These are phyloP conservation scores for Ridgeia piscesae DNA, from an alignment of 1,140 invertebrate genomes.

Conservation along the genomic window DNA sequence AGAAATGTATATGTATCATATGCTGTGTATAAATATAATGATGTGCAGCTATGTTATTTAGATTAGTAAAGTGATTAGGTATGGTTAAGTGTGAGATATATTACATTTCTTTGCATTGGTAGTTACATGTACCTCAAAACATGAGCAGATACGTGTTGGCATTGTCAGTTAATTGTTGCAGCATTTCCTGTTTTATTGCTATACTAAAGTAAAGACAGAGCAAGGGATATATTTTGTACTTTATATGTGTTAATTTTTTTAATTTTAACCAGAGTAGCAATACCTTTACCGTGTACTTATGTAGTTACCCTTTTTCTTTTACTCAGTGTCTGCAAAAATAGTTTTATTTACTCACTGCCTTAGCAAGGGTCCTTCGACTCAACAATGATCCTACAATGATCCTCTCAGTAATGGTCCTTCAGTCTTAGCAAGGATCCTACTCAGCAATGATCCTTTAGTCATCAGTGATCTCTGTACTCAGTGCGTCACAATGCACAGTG, in stretches of 20 bases:
- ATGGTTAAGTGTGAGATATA: too few relatives aligned
- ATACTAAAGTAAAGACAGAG: not conserved
- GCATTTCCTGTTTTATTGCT: not conserved
- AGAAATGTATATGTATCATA: too few relatives aligned
- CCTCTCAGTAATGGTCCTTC: not conserved
- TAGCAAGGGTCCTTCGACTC: not conserved
- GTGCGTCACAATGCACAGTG: not conserved
- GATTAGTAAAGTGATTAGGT: too few relatives aligned
- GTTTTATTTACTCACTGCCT: not conserved
- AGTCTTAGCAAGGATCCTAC: not conserved
- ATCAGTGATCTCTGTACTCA: not conserved
- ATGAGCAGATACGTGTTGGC: too few relatives aligned
- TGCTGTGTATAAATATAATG: too few relatives aligned
- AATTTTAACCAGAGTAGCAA: not conserved
- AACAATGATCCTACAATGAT: too few relatives aligned
- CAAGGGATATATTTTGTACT: not conserved
- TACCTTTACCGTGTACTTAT: not conserved
- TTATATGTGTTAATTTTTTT: not conserved
- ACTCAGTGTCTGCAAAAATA: not conserved
- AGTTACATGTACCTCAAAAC: too few relatives aligned
- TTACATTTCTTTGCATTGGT: too few relatives aligned
- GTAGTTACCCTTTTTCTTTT: not conserved
- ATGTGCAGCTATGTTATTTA: too few relatives aligned
- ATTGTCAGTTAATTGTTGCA: too few relatives aligned
- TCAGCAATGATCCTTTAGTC: too few relatives aligned